Conservation (phyloP, 2,888 invertebrate species). For the Noctua janthe region DNA sequence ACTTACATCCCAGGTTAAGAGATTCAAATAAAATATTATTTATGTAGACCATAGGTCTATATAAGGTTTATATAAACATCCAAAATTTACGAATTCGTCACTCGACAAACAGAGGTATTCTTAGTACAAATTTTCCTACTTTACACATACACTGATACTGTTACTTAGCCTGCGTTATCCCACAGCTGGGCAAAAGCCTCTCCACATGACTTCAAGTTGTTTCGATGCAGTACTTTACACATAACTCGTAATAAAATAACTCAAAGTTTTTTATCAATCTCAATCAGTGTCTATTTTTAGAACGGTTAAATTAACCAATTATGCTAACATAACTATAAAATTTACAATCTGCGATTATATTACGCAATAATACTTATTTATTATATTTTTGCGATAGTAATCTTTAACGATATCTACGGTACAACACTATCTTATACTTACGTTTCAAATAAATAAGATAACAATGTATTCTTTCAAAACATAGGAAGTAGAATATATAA, state of each 20-base stretch:
- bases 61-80: neutral
- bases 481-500: conserved; percentile 7
- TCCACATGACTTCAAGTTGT: no score
- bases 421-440: conserved; percentile 31
- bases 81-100: neutral
- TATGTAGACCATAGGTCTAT: neutral
- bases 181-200: no score
- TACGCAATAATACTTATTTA: conserved; percentile 39
- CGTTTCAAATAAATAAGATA: conserved; percentile 24
- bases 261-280: neutral
- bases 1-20: neutral
- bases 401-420: conserved; percentile 18
- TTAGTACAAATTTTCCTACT: neutral
- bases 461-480: neutral
- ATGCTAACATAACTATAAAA: conserved; percentile 3
- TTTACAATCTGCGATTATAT: conserved; percentile 14
- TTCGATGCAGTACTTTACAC: no score
- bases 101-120: neutral
- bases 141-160: no score
- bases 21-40: neutral
- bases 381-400: conserved; percentile 28
- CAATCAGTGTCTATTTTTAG: conserved; percentile 19
- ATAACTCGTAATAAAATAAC: neutral
- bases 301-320: neutral
- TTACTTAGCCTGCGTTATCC: no score